Evolutionary conservation across 2,113 vertebrate genomes (phyloP).

Genomic region (Corythornis madagascariensis): DNA sequence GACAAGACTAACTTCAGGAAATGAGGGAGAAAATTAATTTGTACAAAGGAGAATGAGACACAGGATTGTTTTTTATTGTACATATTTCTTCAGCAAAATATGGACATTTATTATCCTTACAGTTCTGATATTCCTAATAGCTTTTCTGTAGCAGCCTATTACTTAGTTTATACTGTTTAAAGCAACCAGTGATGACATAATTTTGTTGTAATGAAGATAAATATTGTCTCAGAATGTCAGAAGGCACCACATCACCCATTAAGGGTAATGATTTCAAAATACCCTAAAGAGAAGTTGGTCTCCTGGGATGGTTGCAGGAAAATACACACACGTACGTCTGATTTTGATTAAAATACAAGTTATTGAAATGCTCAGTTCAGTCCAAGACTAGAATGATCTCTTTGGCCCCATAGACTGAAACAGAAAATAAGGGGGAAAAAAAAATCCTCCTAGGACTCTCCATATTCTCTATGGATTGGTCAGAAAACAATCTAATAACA

Average conservation of each 20-base stretch:
- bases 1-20: not conserved
- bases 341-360: constrained; percentile 54
- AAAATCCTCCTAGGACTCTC: constrained; percentile 37
- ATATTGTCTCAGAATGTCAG: not conserved
- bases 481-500: constrained; percentile 71
- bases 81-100: not conserved
- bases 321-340: not conserved
- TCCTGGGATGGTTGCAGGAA: constrained; percentile 11
- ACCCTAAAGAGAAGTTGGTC: not conserved
- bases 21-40: not conserved
- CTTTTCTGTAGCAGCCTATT: constrained; percentile 11
- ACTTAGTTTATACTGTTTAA: not conserved
- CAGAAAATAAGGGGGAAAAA: not conserved
- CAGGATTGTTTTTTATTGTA: not conserved
- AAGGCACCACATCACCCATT: not conserved
- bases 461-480: constrained; percentile 24
- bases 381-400: constrained; percentile 54
- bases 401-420: constrained; percentile 37
- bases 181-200: not conserved
- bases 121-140: not conserved
- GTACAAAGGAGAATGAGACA: rapidly evolving
- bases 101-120: not conserved
- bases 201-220: constrained; percentile 27
- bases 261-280: constrained; percentile 29
- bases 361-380: constrained; percentile 44